These are phyloP conservation scores for Semotilus atromaculatus DNA, from an alignment of 2,797 vertebrate genomes.

Conservation along the genomic window DNA sequence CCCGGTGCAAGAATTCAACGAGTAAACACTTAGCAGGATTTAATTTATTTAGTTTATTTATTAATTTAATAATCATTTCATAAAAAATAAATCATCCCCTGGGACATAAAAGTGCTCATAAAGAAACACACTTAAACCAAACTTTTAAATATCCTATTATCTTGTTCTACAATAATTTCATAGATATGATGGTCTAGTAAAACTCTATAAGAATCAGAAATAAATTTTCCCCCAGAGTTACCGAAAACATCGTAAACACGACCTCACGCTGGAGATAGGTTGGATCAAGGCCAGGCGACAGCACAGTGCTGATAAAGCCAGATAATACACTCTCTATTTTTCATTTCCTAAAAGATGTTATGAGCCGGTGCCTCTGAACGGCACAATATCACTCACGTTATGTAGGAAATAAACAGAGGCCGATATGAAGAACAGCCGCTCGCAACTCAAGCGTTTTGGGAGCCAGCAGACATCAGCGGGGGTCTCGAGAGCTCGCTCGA, in stretches of 20 bases:
- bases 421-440: constrained; percentile 14
- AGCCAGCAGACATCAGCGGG: constrained; percentile 13
- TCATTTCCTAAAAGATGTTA: constrained; percentile 80
- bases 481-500: not conserved
- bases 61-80: not conserved
- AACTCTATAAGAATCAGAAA: not conserved
- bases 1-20: not conserved
- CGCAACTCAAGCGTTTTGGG: not conserved
- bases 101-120: not conserved
- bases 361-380: constrained; percentile 61
- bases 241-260: not conserved
- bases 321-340: constrained; percentile 75
- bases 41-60: too few species aligned
- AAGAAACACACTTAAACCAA: not conserved
- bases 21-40: not conserved
- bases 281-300: constrained; percentile 63
- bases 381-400: constrained; percentile 53
- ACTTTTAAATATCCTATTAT: not conserved
- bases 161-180: not conserved
- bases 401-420: constrained; percentile 52
- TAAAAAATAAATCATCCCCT: not conserved
- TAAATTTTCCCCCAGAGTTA: not conserved
- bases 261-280: constrained; percentile 63
- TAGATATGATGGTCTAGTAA: not conserved
- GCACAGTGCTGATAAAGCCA: constrained; percentile 74